Evolutionary conservation across 2,113 vertebrate species (phyloP).

Genomic region (Benitochromis conjunctus): DNA sequence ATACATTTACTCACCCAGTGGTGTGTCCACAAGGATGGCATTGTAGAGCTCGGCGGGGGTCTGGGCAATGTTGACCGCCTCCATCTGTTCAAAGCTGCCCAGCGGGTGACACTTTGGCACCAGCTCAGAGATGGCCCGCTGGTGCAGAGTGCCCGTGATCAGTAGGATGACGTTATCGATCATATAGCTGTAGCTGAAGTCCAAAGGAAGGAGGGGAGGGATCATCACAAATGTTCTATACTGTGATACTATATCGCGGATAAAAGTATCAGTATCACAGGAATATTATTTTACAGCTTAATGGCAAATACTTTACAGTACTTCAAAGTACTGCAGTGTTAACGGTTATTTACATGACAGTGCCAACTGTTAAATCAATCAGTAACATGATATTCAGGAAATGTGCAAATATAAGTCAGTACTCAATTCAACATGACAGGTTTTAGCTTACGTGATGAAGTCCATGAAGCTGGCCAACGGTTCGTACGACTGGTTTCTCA

Average conservation of each 20-base stretch:
- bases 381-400: neutral
- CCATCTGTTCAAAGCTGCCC: slow-evolving; percentile 99
- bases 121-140: slow-evolving; percentile 91
- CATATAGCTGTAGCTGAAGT: slow-evolving; percentile 95
- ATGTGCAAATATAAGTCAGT: neutral
- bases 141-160: slow-evolving; percentile 96
- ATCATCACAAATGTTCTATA: neutral
- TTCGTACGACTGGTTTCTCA: slow-evolving; percentile 97
- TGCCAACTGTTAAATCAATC: neutral
- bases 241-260: too few relatives aligned
- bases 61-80: slow-evolving; percentile 98
- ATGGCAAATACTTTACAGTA: neutral
- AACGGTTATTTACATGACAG: neutral
- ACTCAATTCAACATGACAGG: neutral
- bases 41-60: slow-evolving; percentile 97
- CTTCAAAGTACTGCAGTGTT: neutral
- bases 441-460: slow-evolving; percentile 83
- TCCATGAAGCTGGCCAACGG: slow-evolving; percentile 96
- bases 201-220: neutral
- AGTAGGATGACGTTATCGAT: slow-evolving; percentile 98
- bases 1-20: slow-evolving; percentile 77
- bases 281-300: neutral
- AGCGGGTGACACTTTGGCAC: slow-evolving; percentile 97
- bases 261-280: neutral
- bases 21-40: slow-evolving; percentile 97